Percentiles rank a stretch among this genome's conserved stretches.
Conservation (phyloP, 1,140 invertebrate species). For the Anadara kagoshimensis region DNA sequence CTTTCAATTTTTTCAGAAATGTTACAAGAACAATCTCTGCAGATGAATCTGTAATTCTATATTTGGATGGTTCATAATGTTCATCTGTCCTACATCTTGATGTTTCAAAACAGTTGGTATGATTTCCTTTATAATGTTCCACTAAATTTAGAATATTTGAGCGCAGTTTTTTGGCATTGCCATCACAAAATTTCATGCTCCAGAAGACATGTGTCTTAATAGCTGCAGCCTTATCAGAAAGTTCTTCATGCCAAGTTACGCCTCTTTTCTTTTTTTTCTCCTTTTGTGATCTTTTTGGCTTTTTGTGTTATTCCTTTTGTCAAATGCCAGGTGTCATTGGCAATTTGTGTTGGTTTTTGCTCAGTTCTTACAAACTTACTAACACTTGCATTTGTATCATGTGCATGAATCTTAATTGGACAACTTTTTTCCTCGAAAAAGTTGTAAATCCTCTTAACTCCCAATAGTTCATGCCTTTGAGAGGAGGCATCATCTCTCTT, state of each 20-base stretch:
- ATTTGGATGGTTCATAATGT: slow-evolving; percentile 15
- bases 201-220: slow-evolving; percentile 21
- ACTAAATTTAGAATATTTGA: slow-evolving; percentile 17
- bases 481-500: neutral
- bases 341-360: neutral
- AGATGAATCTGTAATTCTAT: too few species aligned
- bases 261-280: slow-evolving; percentile 6
- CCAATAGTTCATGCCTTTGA: slow-evolving; percentile 17
- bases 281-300: slow-evolving; percentile 5
- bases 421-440: slow-evolving; percentile 10
- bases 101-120: slow-evolving; percentile 9
- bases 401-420: slow-evolving; percentile 23
- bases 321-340: slow-evolving; percentile 26
- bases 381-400: slow-evolving; percentile 10
- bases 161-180: neutral
- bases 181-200: slow-evolving; percentile 24
- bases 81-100: slow-evolving; percentile 15
- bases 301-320: slow-evolving; percentile 10
- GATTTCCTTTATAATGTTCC: slow-evolving; percentile 10
- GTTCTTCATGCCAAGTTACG: neutral
- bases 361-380: slow-evolving; percentile 6
- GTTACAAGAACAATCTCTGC: too few species aligned
- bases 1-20: too few species aligned
- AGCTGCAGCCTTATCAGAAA: slow-evolving; percentile 3
- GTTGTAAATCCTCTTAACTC: slow-evolving; percentile 15